A percentile compares a stretch with the other conserved stretches of the same genome.
phyloP scores from a whole-genome alignment of 64 coral and sea anemone genomes.

The Astreopora myriophthalma region DNA sequence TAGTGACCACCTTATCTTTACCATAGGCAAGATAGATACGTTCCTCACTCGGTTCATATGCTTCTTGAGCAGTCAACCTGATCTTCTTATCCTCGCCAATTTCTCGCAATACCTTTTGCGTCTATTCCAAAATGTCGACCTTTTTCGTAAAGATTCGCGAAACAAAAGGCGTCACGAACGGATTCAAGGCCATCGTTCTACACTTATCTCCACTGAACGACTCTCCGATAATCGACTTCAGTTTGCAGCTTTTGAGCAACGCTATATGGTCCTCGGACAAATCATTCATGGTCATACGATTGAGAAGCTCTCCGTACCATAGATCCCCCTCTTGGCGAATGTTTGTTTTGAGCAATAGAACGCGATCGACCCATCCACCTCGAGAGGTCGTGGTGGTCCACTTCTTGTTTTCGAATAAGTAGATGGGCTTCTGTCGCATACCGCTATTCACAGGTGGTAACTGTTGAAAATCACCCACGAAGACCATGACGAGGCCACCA shows the following conservation, averaged over 20 bases:
- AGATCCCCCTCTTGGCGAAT: neutral
- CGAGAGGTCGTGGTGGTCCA: neutral
- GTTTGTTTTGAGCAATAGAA: neutral
- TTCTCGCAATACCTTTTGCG: too few relatives aligned
- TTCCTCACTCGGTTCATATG: too few relatives aligned
- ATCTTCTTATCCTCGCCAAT: too few relatives aligned
- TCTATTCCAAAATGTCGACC: too few relatives aligned
- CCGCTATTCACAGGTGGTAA: neutral
- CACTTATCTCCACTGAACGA: too few relatives aligned
- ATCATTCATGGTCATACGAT: neutral
- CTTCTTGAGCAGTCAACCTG: too few relatives aligned
- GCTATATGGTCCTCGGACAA: neutral
- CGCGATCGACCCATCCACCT: neutral
- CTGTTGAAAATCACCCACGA: conserved; percentile 7
- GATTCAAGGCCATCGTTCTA: too few relatives aligned
- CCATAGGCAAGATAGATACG: too few relatives aligned
- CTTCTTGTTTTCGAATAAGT: neutral
- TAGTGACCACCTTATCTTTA: too few relatives aligned
- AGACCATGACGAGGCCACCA: neutral
- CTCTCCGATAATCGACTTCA: too few relatives aligned
- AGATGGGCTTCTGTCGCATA: neutral
- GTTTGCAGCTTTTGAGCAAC: neutral
- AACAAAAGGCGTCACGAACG: too few relatives aligned
- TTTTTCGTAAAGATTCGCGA: too few relatives aligned
- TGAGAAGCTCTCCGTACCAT: neutral